Conservation (phyloP, 2,113 vertebrate species). For the mouse (Mus musculus) region DNA sequence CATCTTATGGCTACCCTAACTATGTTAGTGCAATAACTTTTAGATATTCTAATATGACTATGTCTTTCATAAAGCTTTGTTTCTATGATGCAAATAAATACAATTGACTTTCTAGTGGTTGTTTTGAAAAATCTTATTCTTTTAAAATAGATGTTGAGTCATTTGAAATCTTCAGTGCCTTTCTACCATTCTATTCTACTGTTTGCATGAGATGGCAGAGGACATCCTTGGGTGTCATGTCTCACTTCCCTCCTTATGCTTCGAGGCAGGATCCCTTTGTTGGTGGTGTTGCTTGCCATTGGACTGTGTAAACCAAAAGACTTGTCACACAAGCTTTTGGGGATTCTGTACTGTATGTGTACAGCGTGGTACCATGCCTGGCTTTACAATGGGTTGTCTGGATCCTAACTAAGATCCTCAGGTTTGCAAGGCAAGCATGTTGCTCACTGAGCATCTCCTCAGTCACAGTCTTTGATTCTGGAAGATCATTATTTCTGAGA, state of each 20-base stretch:
- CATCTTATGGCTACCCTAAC: not conserved
- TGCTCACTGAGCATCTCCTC: too few species aligned
- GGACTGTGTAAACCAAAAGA: not conserved
- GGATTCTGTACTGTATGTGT: not conserved
- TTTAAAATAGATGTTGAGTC: too few species aligned
- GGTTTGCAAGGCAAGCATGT: too few species aligned
- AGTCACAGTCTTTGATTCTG: not conserved
- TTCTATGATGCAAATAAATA: not conserved
- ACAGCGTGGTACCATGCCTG: not conserved
- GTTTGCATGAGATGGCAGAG: not conserved
- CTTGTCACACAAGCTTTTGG: not conserved
- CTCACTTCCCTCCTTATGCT: too few species aligned
- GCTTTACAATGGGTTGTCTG: not conserved
- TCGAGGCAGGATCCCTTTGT: too few species aligned
- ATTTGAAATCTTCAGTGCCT: not conserved
- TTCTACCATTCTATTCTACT: not conserved
- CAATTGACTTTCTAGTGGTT: not conserved
- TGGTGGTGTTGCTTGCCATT: not conserved
- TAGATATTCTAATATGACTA: not conserved
- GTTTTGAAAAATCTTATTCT: too few species aligned
- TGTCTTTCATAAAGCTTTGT: not conserved
- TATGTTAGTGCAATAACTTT: not conserved
- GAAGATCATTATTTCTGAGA: not conserved
- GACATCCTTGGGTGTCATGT: not conserved
- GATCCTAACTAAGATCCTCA: not conserved